Conservation (phyloP, 2,888 invertebrate species). For the Sericinus montela region DNA sequence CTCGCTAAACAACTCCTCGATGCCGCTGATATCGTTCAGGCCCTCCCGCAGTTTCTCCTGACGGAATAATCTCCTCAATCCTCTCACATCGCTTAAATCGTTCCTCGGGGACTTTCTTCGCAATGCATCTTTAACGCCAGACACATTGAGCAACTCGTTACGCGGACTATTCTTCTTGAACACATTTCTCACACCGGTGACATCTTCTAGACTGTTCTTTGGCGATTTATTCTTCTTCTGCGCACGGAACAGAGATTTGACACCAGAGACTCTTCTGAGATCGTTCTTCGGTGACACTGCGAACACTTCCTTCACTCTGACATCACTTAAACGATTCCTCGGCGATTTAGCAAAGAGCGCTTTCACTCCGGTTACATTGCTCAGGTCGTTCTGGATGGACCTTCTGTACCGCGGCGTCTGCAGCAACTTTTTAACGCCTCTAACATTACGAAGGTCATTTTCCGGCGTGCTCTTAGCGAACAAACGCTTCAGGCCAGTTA, state of each 20-base stretch:
- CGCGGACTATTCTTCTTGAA: slow-evolving; percentile 41
- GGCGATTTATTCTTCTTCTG: slow-evolving; percentile 38
- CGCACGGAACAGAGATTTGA: slow-evolving; percentile 37
- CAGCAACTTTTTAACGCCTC: slow-evolving; percentile 39
- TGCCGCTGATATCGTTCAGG: slow-evolving; percentile 50
- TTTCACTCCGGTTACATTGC: slow-evolving; percentile 58
- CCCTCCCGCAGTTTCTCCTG: slow-evolving; percentile 27
- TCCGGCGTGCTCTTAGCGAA: slow-evolving; percentile 41
- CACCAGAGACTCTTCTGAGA: slow-evolving; percentile 38
- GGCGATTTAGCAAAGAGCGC: slow-evolving; percentile 49
- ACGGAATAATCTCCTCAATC: slow-evolving; percentile 44
- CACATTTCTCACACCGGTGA: slow-evolving; percentile 53
- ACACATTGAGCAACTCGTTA: slow-evolving; percentile 54
- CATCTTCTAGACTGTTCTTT: slow-evolving; percentile 51
- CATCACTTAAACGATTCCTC: slow-evolving; percentile 47
- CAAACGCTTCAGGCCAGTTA: slow-evolving; percentile 44
- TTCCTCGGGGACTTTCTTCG: slow-evolving; percentile 42
- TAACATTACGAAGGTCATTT: slow-evolving; percentile 45
- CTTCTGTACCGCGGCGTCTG: slow-evolving; percentile 43
- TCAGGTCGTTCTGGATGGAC: slow-evolving; percentile 56
- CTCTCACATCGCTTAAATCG: slow-evolving; percentile 50
- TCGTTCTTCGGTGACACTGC: slow-evolving; percentile 44
- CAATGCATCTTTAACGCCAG: slow-evolving; percentile 48
- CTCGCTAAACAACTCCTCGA: slow-evolving; percentile 51
- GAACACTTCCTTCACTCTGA: slow-evolving; percentile 56